Conservation (phyloP, 2,797 vertebrate species). For the Numenius phaeopus region DNA sequence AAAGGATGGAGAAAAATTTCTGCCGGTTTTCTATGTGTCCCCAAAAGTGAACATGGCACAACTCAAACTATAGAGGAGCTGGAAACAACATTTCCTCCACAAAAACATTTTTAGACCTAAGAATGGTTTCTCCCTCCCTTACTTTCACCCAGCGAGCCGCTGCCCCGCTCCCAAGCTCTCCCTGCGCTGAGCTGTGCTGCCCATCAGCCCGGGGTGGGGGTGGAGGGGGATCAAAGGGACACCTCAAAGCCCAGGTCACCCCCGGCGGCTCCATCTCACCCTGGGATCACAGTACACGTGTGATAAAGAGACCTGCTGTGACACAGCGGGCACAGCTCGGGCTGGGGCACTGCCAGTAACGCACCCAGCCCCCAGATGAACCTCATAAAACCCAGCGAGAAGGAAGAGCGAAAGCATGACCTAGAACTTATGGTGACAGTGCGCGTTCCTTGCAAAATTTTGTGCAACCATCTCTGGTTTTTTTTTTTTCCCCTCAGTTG, state of each 20-base stretch:
- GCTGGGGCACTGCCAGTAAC: fast-evolving
- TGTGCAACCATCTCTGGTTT: not conserved
- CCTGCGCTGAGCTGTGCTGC: not conserved
- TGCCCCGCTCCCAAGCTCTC: not conserved
- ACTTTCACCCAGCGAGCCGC: not conserved
- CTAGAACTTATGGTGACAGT: not conserved
- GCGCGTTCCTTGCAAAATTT: not conserved
- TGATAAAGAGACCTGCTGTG: not conserved
- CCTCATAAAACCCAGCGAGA: not conserved
- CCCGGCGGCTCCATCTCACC: not conserved
- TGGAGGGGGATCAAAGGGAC: conserved; percentile 52
- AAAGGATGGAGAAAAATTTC: not conserved
- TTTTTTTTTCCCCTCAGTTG: not conserved
- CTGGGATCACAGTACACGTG: not conserved
- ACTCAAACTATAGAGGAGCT: not conserved
- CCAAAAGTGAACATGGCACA: not conserved
- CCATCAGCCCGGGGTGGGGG: not conserved
- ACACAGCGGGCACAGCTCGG: not conserved
- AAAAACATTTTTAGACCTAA: not conserved
- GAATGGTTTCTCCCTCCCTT: not conserved
- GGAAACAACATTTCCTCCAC: not conserved
- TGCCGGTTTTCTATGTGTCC: not conserved
- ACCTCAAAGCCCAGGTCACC: not conserved
- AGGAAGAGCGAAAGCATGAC: not conserved
- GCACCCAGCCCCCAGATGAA: not conserved